phyloP scores from a whole-genome alignment of 2,113 vertebrate species.

The Sorex araneus region DNA sequence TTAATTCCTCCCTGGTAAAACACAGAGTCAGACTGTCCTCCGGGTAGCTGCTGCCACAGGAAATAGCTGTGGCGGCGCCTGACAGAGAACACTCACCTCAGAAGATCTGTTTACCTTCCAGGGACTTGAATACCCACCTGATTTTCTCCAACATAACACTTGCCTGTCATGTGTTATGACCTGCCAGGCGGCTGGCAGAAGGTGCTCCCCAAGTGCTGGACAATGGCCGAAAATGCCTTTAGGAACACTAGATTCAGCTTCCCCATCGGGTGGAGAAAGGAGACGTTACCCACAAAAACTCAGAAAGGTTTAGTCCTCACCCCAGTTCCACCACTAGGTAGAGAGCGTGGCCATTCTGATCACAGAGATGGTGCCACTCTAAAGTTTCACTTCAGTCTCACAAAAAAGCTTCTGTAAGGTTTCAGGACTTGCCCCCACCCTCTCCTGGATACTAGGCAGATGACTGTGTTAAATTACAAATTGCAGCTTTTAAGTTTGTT shows the following conservation, averaged over 20 bases:
- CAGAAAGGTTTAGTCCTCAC: not conserved
- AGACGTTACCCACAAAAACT: not conserved
- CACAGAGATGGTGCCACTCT: not conserved
- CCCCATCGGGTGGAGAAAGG: not conserved
- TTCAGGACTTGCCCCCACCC: not conserved
- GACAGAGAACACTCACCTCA: not conserved
- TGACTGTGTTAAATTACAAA: not conserved
- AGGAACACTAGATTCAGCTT: not conserved
- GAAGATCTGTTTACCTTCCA: slow-evolving; percentile 8
- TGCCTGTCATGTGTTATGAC: not conserved
- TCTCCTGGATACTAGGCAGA: not conserved
- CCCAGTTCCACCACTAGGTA: not conserved
- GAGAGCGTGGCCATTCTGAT: not conserved
- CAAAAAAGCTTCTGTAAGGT: too few species aligned
- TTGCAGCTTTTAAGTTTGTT: too few species aligned
- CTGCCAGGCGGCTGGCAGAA: not conserved
- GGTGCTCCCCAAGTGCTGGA: not conserved
- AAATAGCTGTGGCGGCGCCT: not conserved
- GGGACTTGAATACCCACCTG: not conserved
- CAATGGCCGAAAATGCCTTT: not conserved
- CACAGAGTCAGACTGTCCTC: not conserved
- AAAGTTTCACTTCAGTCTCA: not conserved
- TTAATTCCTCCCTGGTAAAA: not conserved
- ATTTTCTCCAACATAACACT: not conserved
- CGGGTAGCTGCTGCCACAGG: not conserved